Percentiles rank a stretch among this genome's conserved stretches.
These are phyloP conservation scores for Pristis pectinata DNA, from an alignment of 2,797 vertebrate species.

Conservation along the genomic window DNA sequence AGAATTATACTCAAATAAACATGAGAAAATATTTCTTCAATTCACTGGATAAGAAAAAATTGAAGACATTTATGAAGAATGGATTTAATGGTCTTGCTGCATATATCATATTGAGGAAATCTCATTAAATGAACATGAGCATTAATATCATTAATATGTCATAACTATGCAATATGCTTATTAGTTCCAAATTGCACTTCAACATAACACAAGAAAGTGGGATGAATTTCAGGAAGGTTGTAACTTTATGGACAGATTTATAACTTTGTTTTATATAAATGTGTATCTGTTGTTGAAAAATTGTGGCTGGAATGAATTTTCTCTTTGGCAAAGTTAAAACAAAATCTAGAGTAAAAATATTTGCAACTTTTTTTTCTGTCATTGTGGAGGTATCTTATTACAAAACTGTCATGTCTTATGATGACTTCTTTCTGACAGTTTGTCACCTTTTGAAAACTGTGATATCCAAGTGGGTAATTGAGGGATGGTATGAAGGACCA, in stretches of 20 bases:
- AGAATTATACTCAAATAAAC: neutral
- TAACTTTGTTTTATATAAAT: neutral
- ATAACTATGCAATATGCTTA: neutral
- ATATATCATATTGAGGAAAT: neutral
- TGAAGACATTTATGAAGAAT: neutral
- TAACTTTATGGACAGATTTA: neutral
- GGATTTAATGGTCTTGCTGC: neutral
- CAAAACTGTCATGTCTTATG: neutral
- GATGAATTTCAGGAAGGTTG: neutral
- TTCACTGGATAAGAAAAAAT: neutral
- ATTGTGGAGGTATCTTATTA: neutral
- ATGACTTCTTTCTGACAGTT: neutral
- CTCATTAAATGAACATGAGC: neutral
- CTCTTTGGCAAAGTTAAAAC: neutral
- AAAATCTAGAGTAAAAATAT: neutral
- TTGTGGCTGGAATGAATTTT: neutral
- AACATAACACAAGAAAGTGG: neutral
- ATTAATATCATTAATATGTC: neutral
- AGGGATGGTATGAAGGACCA: neutral
- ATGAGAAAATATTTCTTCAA: neutral
- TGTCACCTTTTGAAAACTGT: neutral
- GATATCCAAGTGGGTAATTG: neutral
- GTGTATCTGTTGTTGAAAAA: neutral
- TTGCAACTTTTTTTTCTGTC: neutral
- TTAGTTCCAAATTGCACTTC: neutral